Base-by-base conservation (phyloP, 2,888 invertebrate species). In the Amorpha juglandis region DNA sequence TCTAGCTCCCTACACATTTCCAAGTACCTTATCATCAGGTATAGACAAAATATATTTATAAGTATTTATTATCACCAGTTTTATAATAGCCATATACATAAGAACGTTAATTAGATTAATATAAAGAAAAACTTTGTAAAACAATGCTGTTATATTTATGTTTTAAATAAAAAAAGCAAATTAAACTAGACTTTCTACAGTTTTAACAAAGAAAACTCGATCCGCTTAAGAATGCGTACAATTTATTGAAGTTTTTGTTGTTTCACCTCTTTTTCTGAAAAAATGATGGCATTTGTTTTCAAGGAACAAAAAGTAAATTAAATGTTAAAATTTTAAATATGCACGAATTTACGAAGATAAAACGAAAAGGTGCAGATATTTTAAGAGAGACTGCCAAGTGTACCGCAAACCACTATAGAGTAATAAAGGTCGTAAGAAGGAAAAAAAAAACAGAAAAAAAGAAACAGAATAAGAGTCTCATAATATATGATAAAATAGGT, bases 171-270 rank as follows among this genome's bases (percentile, higher is more conserved):
- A 27, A 52, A 33, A 33, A 14, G 12, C 9, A 9, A 50, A 19
- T 50, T 19, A 19, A 50, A 19, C 19, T 19, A 16, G 19, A 58
- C 16, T n/a, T 53, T 6, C 53, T 35, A 19, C 42, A 16, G 6
- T n/a, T 58, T 55, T 16, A 4, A 58, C 58, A 58, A 42, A 38
- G 42, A 38, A 19, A 19, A 11, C 58, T 58, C 58, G 6, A 58
- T 19, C 58, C 11, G 38, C 42, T 58, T 53, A 53, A 35, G 42
- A 21, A 58, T 58, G 58, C 42, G 16, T 58, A 42, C 42, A 42
- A 58, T 58, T 42, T 42, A 42, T 42, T 19, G 11, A 12, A 42
- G 6, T 58, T 19, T 38, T 12, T 58, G 38, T 19, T 42, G 38
- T 58, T 12, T 42, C 1, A 55, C 11, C 16, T 42, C 19, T 19